Percentiles rank a stretch among this genome's conserved stretches.
Evolutionary conservation across 2,113 vertebrate genomes (phyloP).

Genomic region (Solenodon paradoxus): DNA sequence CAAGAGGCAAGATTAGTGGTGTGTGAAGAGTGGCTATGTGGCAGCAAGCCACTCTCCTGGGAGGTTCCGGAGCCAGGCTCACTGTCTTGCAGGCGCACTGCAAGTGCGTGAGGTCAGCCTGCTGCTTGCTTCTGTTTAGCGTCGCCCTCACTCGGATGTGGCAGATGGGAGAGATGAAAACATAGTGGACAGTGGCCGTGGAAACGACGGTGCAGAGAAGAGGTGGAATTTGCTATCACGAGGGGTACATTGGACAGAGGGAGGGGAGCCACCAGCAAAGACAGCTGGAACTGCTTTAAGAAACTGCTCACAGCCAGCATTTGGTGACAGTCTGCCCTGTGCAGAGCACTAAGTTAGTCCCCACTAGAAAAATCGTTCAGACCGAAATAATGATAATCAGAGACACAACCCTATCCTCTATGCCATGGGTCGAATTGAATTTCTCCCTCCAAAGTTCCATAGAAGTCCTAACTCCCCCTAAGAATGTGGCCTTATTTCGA

Average conservation of each 20-base stretch:
- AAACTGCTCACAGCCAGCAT: background rate
- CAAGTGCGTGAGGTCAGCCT: background rate
- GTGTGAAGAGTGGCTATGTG: background rate
- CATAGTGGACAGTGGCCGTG: too few relatives aligned
- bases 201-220: background rate
- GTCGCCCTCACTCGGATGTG: too few relatives aligned
- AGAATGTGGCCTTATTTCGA: background rate
- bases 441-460: background rate
- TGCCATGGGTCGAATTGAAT: background rate
- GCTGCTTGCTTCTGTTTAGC: background rate
- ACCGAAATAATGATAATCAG: background rate
- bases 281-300: rapidly evolving
- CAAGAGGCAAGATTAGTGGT: background rate
- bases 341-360: background rate
- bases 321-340: background rate
- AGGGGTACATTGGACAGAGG: rapidly evolving
- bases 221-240: background rate
- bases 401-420: background rate
- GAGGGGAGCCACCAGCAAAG: background rate
- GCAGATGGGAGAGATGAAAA: too few relatives aligned
- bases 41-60: background rate
- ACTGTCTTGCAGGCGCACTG: rapidly evolving
- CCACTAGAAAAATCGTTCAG: background rate
- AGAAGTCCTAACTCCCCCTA: background rate
- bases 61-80: background rate